Evolutionary conservation across 2,797 vertebrate species (phyloP).

Genomic region (Hippopotamyrus pictus): DNA sequence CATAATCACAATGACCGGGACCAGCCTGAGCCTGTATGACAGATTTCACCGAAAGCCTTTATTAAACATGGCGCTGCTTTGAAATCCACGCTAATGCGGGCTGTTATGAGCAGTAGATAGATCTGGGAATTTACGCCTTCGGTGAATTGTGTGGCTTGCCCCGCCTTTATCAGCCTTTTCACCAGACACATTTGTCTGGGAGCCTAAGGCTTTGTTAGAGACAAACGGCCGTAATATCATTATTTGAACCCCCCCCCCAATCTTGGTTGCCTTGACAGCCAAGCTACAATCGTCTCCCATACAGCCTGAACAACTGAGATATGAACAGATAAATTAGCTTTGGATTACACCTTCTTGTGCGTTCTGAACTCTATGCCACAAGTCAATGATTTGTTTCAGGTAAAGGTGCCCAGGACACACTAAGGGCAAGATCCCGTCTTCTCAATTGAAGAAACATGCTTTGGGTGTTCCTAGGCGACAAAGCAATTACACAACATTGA

Average conservation of each 20-base stretch:
- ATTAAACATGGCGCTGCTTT: neutral
- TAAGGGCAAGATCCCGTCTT: neutral
- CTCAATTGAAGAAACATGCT: neutral
- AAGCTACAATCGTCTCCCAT: constrained; percentile 14
- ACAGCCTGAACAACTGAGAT: constrained; percentile 17
- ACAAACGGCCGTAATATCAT: constrained; percentile 21
- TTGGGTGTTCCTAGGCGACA: neutral
- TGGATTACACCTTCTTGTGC: constrained; percentile 19
- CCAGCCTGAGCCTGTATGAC: neutral
- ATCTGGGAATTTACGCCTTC: neutral
- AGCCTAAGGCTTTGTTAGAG: constrained; percentile 8
- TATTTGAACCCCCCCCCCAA: neutral
- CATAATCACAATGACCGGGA: neutral
- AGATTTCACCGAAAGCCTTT: neutral
- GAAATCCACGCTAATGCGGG: neutral
- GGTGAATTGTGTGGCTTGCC: neutral
- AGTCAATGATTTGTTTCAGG: constrained; percentile 17
- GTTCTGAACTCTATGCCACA: constrained; percentile 2
- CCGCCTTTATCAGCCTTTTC: constrained; percentile 16
- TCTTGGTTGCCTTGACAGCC: constrained; percentile 19
- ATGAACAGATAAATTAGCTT: constrained; percentile 22
- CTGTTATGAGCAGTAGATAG: constrained; percentile 7
- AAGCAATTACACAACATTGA: neutral
- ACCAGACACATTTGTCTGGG: constrained; percentile 8
- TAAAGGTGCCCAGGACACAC: neutral